A percentile compares a stretch with the other conserved stretches of the same genome.
phyloP scores from a whole-genome alignment of 1,140 invertebrate genomes.

The Sinella curviseta region DNA sequence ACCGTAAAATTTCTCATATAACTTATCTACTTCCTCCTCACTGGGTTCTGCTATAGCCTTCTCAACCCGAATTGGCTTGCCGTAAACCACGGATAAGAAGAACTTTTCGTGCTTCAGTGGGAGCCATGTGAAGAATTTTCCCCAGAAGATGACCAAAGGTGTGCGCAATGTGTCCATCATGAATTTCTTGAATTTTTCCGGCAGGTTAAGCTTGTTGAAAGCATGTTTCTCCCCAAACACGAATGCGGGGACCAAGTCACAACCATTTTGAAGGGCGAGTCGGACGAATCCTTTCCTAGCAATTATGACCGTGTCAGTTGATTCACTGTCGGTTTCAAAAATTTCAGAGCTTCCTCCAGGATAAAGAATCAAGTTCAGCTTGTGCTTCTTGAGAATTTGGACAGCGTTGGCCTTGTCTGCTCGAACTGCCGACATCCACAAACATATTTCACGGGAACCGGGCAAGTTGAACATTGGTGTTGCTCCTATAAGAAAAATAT shows the following conservation, averaged over 20 bases:
- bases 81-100: conserved; percentile 9
- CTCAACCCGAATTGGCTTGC: conserved; percentile 9
- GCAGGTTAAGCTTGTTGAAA: conserved; percentile 11
- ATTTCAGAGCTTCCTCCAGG: conserved; percentile 13
- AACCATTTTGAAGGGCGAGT: background rate
- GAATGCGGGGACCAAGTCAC: conserved; percentile 4
- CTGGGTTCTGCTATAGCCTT: background rate
- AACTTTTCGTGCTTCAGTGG: background rate
- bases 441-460: background rate
- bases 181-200: conserved; percentile 6
- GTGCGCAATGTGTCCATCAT: conserved; percentile 14
- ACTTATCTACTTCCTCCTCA: conserved; percentile 2
- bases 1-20: conserved; percentile 10
- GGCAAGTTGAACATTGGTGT: conserved; percentile 14
- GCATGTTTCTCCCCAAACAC: conserved; percentile 27
- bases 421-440: conserved; percentile 9
- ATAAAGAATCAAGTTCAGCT: conserved; percentile 1
- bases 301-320: conserved; percentile 12
- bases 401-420: background rate
- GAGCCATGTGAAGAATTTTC: conserved; percentile 17
- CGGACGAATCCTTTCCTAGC: conserved; percentile 7
- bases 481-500: background rate
- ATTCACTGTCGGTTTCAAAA: background rate
- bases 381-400: background rate
- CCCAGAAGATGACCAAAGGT: conserved; percentile 22